A percentile compares a stretch with the other conserved stretches of the same genome.
phyloP scores from a whole-genome alignment of 53 echinoderm and acorn worm species.

The Hippasteria phrygiana region DNA sequence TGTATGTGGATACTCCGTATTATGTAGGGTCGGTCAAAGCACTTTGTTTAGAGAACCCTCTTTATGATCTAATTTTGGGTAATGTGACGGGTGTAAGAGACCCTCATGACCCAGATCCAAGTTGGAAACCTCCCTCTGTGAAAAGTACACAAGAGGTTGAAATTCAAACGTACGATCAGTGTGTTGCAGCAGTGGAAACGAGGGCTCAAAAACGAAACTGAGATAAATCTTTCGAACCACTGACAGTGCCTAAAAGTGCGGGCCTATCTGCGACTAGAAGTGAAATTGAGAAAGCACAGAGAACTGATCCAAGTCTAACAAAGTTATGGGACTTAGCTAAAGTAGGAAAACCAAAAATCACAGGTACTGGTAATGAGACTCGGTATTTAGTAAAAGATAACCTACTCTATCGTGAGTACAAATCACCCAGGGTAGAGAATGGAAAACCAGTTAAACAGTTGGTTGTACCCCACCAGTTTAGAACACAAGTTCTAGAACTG shows the following conservation, averaged over 20 bases:
- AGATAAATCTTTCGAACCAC: neutral
- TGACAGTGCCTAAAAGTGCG: neutral
- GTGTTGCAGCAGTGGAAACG: constrained; percentile 57
- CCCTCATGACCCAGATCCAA: constrained; percentile 26
- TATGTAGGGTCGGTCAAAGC: constrained; percentile 50
- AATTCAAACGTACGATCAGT: neutral
- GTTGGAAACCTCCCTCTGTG: constrained; percentile 19
- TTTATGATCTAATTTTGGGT: constrained; percentile 61
- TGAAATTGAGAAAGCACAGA: neutral
- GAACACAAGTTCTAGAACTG: constrained; percentile 40
- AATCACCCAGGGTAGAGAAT: neutral
- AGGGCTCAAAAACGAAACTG: constrained; percentile 47
- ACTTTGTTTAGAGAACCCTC: constrained; percentile 56
- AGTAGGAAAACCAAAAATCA: neutral
- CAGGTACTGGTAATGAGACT: constrained; percentile 17
- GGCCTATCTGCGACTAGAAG: neutral
- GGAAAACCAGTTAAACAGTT: neutral
- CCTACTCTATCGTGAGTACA: constrained; percentile 19
- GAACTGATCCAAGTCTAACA: neutral
- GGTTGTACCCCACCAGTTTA: constrained; percentile 6
- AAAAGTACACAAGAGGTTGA: neutral
- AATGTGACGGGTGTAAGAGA: constrained; percentile 46
- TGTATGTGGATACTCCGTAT: constrained; percentile 47
- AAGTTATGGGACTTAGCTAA: constrained; percentile 34
- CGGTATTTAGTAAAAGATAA: constrained; percentile 18